Evolutionary conservation across 2,888 invertebrate genomes (phyloP).

Genomic region (Nomada hirtipes): DNA sequence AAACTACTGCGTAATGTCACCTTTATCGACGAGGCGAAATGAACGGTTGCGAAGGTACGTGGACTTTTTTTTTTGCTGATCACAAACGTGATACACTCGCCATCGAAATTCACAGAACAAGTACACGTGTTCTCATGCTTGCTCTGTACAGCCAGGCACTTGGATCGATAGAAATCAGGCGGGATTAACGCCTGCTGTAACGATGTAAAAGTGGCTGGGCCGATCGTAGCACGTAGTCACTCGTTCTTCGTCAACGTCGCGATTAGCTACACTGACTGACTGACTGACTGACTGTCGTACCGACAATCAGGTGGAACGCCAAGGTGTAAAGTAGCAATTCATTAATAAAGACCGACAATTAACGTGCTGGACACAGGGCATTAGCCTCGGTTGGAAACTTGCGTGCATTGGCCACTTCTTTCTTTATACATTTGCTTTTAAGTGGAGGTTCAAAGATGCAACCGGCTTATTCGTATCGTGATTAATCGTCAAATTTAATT

Average conservation of each 20-base stretch:
- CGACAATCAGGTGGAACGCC: constrained; percentile 14
- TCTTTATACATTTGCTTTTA: constrained; percentile 10
- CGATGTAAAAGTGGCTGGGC: constrained; percentile 60
- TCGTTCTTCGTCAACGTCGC: constrained; percentile 75
- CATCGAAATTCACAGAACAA: not conserved
- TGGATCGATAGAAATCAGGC: constrained; percentile 61
- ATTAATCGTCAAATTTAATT: constrained; percentile 21
- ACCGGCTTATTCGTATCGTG: not conserved
- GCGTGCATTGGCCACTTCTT: not conserved
- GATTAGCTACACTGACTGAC: constrained; percentile 54
- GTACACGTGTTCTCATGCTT: constrained; percentile 49
- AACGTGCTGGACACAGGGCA: constrained; percentile 41
- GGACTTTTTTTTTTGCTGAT: constrained; percentile 12
- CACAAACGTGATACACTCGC: not conserved
- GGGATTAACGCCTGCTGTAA: constrained; percentile 18
- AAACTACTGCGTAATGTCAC: constrained; percentile 12
- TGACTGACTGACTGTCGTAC: constrained; percentile 36
- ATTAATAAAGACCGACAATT: constrained; percentile 63
- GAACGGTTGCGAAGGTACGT: not conserved
- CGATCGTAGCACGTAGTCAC: constrained; percentile 48
- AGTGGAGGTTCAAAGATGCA: not conserved
- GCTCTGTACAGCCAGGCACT: constrained; percentile 27
- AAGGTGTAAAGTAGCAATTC: constrained; percentile 58
- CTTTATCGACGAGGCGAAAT: not conserved
- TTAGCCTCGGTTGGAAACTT: constrained; percentile 10